Conservation (phyloP, 2,797 vertebrate species). For the Morus bassanus region DNA sequence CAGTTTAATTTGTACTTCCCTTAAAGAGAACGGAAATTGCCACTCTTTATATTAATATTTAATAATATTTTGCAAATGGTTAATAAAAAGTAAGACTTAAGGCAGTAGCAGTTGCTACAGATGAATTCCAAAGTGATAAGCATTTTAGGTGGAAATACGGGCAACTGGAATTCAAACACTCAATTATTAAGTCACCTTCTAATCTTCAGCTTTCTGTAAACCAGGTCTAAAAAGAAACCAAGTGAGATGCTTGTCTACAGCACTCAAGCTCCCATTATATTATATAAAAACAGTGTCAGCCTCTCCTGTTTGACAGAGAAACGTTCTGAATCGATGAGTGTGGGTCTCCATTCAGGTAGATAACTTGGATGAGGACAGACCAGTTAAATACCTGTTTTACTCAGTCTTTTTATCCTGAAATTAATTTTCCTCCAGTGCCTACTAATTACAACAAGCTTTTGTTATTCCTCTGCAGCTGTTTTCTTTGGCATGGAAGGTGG, state of each 20-base stretch:
- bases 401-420: background rate
- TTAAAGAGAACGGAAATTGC: background rate
- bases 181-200: background rate
- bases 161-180: background rate
- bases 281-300: background rate
- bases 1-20: background rate
- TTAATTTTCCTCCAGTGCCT: background rate
- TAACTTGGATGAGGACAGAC: background rate
- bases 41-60: background rate
- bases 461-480: background rate
- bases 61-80: background rate
- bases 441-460: background rate
- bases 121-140: background rate
- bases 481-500: background rate
- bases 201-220: background rate
- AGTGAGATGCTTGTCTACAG: background rate
- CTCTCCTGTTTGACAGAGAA: background rate
- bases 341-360: background rate
- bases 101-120: background rate
- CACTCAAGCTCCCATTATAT: background rate
- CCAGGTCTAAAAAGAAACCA: background rate
- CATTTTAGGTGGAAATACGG: background rate
- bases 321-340: background rate
- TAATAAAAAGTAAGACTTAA: background rate
- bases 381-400: background rate